Conservation (phyloP, 1,140 invertebrate genomes). For the Aphis craccivora region DNA sequence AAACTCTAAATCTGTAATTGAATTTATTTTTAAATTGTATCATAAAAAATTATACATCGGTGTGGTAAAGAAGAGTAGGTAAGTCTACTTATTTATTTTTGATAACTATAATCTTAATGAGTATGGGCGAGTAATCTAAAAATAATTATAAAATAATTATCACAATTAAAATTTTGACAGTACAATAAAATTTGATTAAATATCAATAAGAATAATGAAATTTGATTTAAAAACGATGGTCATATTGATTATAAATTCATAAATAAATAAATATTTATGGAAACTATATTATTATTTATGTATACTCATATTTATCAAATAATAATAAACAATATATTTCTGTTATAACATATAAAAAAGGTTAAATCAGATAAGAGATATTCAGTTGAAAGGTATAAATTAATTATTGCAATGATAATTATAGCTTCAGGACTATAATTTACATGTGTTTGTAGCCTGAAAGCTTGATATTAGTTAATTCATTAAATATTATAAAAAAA, state of each 20-base stretch:
- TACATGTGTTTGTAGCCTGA: neutral
- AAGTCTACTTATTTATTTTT: neutral
- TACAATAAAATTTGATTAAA: neutral
- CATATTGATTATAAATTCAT: neutral
- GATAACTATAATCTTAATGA: neutral
- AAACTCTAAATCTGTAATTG: neutral
- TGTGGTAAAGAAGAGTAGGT: no score
- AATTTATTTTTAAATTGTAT: neutral
- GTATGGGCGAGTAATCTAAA: neutral
- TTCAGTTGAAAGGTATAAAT: neutral
- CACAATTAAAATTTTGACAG: neutral
- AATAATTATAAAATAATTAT: neutral
- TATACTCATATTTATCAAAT: neutral
- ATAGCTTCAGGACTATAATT: neutral
- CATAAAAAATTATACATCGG: neutral
- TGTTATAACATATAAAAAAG: neutral
- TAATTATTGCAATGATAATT: neutral
- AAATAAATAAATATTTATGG: neutral
- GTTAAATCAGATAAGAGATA: neutral
- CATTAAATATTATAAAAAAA: neutral
- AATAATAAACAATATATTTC: slow-evolving; percentile 14
- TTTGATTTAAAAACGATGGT: neutral
- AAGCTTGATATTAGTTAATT: neutral
- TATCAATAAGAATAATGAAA: neutral
- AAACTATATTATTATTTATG: neutral